Conservation (phyloP, 2,888 invertebrate species). For the Leptothorax acervorum region DNA sequence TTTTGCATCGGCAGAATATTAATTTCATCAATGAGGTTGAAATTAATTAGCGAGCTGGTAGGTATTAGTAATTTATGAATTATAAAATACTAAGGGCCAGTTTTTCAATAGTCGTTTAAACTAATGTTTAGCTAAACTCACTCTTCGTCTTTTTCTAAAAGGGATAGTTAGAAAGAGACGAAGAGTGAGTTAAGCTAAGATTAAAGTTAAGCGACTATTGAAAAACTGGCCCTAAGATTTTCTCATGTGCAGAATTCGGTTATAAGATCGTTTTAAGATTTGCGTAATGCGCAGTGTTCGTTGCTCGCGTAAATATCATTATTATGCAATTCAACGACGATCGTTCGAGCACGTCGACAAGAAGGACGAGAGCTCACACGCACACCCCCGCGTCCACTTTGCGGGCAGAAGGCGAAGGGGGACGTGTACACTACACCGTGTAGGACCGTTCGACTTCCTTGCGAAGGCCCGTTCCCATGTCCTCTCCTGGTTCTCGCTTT, state of each 20-base stretch:
- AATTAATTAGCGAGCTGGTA: too few relatives aligned
- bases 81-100: too few relatives aligned
- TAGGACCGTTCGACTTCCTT: conserved; percentile 75
- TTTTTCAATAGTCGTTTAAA: too few relatives aligned
- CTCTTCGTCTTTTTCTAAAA: too few relatives aligned
- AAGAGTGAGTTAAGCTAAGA: too few relatives aligned
- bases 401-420: conserved; percentile 55
- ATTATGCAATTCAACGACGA: conserved; percentile 12
- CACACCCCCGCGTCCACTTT: conserved; percentile 44
- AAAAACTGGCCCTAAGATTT: too few relatives aligned
- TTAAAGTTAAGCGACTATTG: too few relatives aligned
- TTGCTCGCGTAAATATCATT: background rate
- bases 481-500: conserved; percentile 72
- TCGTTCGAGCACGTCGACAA: conserved; percentile 13
- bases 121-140: too few relatives aligned
- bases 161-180: too few relatives aligned
- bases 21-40: background rate
- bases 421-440: conserved; percentile 48
- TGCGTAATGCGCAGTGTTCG: background rate
- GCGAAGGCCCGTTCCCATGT: conserved; percentile 83
- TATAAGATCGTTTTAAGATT: background rate
- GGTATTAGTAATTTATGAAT: too few relatives aligned
- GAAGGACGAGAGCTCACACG: conserved; percentile 49
- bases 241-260: background rate
- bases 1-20: background rate